Base-by-base conservation (phyloP, 2,113 vertebrate genomes). In the Gavia stellata region DNA sequence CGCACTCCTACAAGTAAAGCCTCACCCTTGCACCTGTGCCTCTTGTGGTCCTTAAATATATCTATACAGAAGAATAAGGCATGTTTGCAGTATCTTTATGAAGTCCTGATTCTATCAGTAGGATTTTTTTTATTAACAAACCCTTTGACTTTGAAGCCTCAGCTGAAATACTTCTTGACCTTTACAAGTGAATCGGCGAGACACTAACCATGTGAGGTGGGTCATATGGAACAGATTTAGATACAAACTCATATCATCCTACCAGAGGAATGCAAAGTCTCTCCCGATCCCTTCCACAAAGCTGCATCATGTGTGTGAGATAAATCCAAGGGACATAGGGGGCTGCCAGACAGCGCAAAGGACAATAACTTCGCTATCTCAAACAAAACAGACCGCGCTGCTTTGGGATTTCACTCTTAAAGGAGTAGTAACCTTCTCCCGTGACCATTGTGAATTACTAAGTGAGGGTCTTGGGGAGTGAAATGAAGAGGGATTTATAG, bases 201-300 rank as follows among this genome's bases (percentile, higher is more conserved):
- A 98, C 98, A 98, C 87, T 65, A 92, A 94, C 98, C 98, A 99
- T 98, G 98, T 99, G 99, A 99, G 98, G 97, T 97, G 97, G 98
- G 98, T 99, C 99, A 99, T 99, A 99, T 98, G 99, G 98, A 98
- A 98, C 98, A 99, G 99, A 98, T 99, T 99, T 99, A 99, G 98
- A 98, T 72, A 96, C 96, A 97, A 98, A 97, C 97, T 94, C 92
- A 94, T 98, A 97, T 97, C 98, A 97, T 98, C 98, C 98, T 95
- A 97, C 96, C 96, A 85, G 17, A 98, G 98, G 98, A 99, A 98
- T 98, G 98, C 95, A 94, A 96, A 94, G 97, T 98, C 93, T 81
- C 96, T 88, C 94, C 92, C 81, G 94, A 95, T 96, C 97, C 97
- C 96, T 96, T 98, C 96, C 40, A 77, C 97, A 98, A 98, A 98